A percentile compares a stretch with the other conserved stretches of the same genome.
Evolutionary conservation across 2,797 vertebrate genomes (phyloP).

Genomic region (Buceros bicornis): DNA sequence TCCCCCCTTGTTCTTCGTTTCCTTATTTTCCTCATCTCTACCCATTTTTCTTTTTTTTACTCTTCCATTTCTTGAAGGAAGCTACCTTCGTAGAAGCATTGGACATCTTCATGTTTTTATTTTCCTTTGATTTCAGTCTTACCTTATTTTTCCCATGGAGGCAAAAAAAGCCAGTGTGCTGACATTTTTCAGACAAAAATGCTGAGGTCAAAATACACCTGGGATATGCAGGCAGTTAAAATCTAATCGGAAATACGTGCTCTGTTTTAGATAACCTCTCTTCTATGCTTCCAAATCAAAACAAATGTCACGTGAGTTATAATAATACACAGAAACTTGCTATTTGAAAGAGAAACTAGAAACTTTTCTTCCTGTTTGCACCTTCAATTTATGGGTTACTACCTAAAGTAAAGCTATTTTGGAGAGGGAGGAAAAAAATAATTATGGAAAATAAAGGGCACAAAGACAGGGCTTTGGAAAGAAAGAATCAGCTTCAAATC

Average conservation of each 20-base stretch:
- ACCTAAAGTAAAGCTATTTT: neutral
- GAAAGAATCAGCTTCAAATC: neutral
- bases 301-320: neutral
- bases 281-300: conserved; percentile 16
- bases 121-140: conserved; percentile 16
- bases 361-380: neutral
- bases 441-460: neutral
- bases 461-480: neutral
- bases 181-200: conserved; percentile 42
- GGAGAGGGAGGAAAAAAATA: neutral
- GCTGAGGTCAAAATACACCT: conserved; percentile 64
- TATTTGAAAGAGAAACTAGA: neutral
- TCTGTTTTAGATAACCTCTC: conserved; percentile 29
- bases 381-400: neutral
- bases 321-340: neutral
- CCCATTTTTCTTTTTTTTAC: neutral
- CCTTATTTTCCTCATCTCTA: conserved; percentile 27
- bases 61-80: conserved; percentile 23
- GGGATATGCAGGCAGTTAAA: conserved; percentile 34
- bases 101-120: conserved; percentile 42
- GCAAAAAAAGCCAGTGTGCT: conserved; percentile 58
- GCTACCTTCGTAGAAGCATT: conserved; percentile 11
- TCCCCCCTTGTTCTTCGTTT: neutral
- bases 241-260: conserved; percentile 33
- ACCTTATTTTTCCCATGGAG: conserved; percentile 32